Evolutionary conservation across 1,140 invertebrate genomes (phyloP).

Genomic region (Sinonovacula constricta): DNA sequence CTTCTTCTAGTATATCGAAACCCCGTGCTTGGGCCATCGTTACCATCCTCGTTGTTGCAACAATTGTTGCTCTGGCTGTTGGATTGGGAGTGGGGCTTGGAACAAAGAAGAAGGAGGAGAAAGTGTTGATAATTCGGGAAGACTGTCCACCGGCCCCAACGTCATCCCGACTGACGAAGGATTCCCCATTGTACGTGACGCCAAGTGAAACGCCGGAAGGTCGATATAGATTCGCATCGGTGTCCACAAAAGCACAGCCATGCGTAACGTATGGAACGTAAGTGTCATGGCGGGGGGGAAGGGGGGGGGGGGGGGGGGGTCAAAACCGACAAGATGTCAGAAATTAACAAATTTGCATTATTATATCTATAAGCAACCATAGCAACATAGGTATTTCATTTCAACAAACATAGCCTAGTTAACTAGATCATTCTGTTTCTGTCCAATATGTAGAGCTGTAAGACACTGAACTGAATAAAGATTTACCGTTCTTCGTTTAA

Average conservation of each 20-base stretch:
- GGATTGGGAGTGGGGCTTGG: constrained; percentile 12
- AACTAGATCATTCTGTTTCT: not conserved
- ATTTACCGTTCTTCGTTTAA: too few relatives aligned
- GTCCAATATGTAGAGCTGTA: not conserved
- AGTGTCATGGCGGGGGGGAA: not conserved
- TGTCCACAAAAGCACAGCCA: constrained; percentile 11
- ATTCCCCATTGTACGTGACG: constrained; percentile 18
- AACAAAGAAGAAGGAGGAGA: not conserved
- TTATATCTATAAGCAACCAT: too few relatives aligned
- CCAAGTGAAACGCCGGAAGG: constrained; percentile 20
- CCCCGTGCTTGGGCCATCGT: constrained; percentile 18
- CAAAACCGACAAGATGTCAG: not conserved
- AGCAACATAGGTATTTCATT: not conserved
- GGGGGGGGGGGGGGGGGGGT: too few relatives aligned
- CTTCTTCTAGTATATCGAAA: constrained; percentile 35
- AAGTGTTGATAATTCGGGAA: too few relatives aligned
- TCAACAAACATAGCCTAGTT: too few relatives aligned
- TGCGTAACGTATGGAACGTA: constrained; percentile 30
- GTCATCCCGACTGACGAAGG: constrained; percentile 19
- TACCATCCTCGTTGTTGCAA: constrained; percentile 9
- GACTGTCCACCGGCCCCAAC: constrained; percentile 14
- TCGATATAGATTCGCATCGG: constrained; percentile 21
- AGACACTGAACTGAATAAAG: not conserved
- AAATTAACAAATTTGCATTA: not conserved
- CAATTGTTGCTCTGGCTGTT: constrained; percentile 23